phyloP scores from a whole-genome alignment of 2,888 invertebrate species.

The Diplolepis rosae region DNA sequence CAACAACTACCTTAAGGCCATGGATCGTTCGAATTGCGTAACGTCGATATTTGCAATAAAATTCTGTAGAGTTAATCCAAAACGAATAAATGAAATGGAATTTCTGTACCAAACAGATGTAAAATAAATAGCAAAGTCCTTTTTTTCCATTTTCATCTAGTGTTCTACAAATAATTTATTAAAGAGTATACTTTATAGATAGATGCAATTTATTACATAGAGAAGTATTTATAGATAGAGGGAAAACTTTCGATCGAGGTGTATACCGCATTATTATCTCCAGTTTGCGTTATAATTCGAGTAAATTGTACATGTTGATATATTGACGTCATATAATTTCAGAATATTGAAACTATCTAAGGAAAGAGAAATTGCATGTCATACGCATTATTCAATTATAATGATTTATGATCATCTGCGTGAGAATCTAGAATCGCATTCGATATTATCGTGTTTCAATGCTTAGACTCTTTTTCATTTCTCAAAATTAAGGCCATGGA shows the following conservation, averaged over 20 bases:
- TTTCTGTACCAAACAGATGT: too few species aligned
- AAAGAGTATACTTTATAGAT: too few species aligned
- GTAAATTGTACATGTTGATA: slow-evolving; percentile 35
- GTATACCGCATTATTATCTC: neutral
- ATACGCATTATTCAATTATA: slow-evolving; percentile 6
- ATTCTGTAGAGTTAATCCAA: too few species aligned
- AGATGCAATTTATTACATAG: neutral
- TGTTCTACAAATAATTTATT: neutral
- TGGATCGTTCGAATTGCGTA: too few species aligned
- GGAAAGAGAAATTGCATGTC: slow-evolving; percentile 1
- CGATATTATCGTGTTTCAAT: neutral
- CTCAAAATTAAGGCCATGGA: neutral
- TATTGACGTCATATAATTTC: neutral
- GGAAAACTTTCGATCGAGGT: neutral
- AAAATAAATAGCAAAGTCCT: too few species aligned
- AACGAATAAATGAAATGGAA: too few species aligned
- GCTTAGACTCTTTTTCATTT: neutral
- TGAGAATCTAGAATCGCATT: neutral
- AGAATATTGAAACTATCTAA: neutral
- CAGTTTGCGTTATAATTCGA: slow-evolving; percentile 50
- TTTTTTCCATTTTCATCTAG: too few species aligned
- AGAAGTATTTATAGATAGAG: neutral
- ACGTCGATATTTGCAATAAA: too few species aligned
- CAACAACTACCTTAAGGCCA: too few species aligned
- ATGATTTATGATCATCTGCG: slow-evolving; percentile 8